Percentiles rank a stretch among this genome's conserved stretches.
Conservation (phyloP, 2,113 vertebrate genomes). For the Emberiza fucata region DNA sequence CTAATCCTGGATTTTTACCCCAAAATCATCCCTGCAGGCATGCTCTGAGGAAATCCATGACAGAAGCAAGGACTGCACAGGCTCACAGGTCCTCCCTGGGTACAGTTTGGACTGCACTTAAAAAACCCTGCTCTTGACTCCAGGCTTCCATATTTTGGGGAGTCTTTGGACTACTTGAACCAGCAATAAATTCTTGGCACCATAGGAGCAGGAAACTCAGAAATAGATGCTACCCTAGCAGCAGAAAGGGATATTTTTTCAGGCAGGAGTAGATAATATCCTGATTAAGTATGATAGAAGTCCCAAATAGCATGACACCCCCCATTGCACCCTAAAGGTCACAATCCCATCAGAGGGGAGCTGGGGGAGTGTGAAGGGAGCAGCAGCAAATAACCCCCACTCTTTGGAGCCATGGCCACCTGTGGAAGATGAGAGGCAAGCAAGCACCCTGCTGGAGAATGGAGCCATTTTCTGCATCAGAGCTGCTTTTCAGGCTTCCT, state of each 20-base stretch:
- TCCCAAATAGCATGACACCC: not conserved
- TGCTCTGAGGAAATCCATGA: not conserved
- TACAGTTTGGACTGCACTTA: not conserved
- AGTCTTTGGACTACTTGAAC: not conserved
- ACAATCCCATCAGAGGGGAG: not conserved
- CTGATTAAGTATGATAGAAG: not conserved
- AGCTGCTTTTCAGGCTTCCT: not conserved
- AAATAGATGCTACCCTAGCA: not conserved
- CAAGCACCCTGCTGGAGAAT: not conserved
- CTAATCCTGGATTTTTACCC: not conserved
- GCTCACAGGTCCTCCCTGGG: not conserved
- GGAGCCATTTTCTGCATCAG: not conserved
- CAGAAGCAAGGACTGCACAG: not conserved
- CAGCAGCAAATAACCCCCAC: not conserved
- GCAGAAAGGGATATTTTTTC: not conserved
- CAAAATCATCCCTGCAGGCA: not conserved
- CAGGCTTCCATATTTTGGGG: no score
- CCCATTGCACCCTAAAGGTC: not conserved
- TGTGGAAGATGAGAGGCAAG: not conserved
- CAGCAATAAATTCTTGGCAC: not conserved
- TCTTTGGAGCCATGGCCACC: not conserved
- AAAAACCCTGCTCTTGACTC: not conserved
- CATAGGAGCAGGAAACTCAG: rapidly evolving
- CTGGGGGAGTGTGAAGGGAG: not conserved
- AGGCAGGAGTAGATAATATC: not conserved